These are phyloP conservation scores for Anaspis maculata DNA, from an alignment of 2,888 invertebrate genomes.

Conservation along the genomic window DNA sequence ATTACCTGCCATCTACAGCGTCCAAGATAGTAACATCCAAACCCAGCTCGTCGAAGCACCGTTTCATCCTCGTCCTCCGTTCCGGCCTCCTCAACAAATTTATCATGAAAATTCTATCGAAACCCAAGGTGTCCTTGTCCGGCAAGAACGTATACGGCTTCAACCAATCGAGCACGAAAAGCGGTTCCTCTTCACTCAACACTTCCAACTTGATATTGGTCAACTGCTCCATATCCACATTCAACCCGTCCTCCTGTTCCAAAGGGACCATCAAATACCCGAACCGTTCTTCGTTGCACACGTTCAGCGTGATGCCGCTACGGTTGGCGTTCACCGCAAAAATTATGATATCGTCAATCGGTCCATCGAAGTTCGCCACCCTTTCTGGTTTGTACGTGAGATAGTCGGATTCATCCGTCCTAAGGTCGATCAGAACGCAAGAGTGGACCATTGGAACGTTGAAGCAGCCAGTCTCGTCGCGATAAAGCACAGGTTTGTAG, in stretches of 20 bases:
- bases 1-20: conserved; percentile 87
- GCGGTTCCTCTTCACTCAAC: conserved; percentile 50
- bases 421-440: conserved; percentile 72
- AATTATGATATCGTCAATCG: conserved; percentile 80
- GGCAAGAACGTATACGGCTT: conserved; percentile 32
- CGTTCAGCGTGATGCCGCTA: conserved; percentile 54
- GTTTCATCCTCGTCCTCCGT: conserved; percentile 68
- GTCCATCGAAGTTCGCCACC: conserved; percentile 56
- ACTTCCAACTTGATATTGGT: conserved; percentile 55
- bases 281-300: conserved; percentile 75
- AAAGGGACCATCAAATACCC: conserved; percentile 79
- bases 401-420: conserved; percentile 46
- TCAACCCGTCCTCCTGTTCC: conserved; percentile 56
- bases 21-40: conserved; percentile 65
- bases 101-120: conserved; percentile 84
- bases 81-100: conserved; percentile 80
- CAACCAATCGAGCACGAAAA: conserved; percentile 42
- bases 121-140: conserved; percentile 53
- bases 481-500: conserved; percentile 70
- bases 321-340: conserved; percentile 78
- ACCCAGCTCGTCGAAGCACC: conserved; percentile 72
- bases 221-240: conserved; percentile 62
- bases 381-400: conserved; percentile 68
- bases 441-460: conserved; percentile 88
- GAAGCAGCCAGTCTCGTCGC: conserved; percentile 64